A percentile compares a stretch with the other conserved stretches of the same genome.
Evolutionary conservation across 2,113 vertebrate genomes (phyloP).

Genomic region (Ptyas mucosa): DNA sequence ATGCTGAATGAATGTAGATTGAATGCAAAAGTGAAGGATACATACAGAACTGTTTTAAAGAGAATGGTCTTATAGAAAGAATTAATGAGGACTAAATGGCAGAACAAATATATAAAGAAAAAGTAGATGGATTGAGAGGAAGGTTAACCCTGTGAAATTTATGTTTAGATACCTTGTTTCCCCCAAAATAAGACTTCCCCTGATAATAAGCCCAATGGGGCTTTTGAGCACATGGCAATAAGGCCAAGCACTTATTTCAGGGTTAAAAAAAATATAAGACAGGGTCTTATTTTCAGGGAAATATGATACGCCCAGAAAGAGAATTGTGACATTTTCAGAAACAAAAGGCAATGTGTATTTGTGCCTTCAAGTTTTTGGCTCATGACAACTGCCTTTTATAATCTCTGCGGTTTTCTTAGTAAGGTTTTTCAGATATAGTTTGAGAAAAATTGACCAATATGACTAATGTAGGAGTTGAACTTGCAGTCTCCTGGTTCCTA

Average conservation of each 20-base stretch:
- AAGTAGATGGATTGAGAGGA: neutral
- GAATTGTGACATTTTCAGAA: neutral
- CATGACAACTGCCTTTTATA: neutral
- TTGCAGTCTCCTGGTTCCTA: neutral
- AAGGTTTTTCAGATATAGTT: neutral
- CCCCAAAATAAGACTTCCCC: no score
- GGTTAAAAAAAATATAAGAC: no score
- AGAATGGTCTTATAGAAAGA: neutral
- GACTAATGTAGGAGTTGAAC: neutral
- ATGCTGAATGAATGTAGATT: neutral
- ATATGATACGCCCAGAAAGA: neutral
- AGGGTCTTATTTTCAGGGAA: no score
- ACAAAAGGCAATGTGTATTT: neutral
- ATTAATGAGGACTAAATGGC: neutral
- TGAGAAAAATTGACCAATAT: neutral
- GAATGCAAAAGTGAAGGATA: neutral
- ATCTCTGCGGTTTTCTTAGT: neutral
- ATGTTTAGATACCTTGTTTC: no score
- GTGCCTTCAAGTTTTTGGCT: neutral
- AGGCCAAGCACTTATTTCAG: no score
- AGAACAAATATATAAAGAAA: neutral
- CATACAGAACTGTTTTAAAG: neutral
- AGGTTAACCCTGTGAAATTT: neutral
- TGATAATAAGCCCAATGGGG: no score
- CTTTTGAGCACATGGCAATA: no score